A percentile compares a stretch with the other conserved stretches of the same genome.
Evolutionary conservation across 2,113 vertebrate genomes (phyloP).

Genomic region (Ellobius talpinus): DNA sequence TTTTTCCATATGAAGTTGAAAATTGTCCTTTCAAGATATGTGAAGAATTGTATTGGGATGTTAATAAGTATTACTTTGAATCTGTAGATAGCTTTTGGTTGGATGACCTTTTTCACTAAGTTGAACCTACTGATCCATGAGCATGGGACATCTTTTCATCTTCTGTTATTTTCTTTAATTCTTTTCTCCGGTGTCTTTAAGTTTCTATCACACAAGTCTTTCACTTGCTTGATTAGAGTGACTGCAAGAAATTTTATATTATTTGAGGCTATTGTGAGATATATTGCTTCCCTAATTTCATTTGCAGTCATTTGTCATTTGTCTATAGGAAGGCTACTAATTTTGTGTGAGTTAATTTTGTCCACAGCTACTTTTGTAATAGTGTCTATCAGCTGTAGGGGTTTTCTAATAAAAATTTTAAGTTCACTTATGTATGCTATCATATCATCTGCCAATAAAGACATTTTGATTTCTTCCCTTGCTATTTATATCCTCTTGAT

Average conservation of each 20-base stretch:
- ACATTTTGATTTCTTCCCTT: not conserved
- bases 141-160: not conserved
- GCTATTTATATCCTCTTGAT: too few species aligned
- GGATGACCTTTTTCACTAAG: not conserved
- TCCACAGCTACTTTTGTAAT: not conserved
- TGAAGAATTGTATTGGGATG: not conserved
- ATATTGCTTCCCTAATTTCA: not conserved
- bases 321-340: not conserved
- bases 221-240: not conserved
- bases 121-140: not conserved
- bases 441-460: not conserved
- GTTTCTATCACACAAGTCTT: not conserved
- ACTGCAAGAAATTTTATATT: not conserved
- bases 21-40: not conserved
- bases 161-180: not conserved
- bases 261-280: not conserved
- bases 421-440: too few species aligned
- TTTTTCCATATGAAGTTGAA: not conserved
- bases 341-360: not conserved
- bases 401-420: not conserved
- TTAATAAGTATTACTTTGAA: not conserved
- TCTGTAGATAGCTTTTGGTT: not conserved
- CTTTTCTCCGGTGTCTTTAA: not conserved
- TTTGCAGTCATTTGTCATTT: not conserved
- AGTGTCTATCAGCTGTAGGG: not conserved